These are phyloP conservation scores for Spodoptera litura DNA, from an alignment of 1,140 invertebrate species.

Conservation along the genomic window DNA sequence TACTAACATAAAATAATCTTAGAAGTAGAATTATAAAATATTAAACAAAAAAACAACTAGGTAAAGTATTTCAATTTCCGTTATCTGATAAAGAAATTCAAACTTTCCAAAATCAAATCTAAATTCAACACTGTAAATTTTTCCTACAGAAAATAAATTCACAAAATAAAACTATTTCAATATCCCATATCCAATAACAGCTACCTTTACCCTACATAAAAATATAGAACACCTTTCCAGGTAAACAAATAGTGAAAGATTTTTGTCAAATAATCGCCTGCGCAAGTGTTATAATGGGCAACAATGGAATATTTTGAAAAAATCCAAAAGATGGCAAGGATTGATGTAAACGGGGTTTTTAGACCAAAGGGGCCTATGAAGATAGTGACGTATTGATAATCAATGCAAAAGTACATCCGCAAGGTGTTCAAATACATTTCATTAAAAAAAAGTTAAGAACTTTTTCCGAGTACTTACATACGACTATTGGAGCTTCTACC, in stretches of 20 bases:
- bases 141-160: too few species aligned
- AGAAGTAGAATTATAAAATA: too few species aligned
- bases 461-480: neutral
- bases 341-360: conserved; percentile 55
- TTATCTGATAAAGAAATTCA: too few species aligned
- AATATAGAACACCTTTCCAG: conserved; percentile 70
- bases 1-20: too few species aligned
- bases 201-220: conserved; percentile 56
- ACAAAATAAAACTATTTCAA: neutral
- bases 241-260: conserved; percentile 71
- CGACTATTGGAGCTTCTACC: neutral
- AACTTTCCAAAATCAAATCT: too few species aligned
- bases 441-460: neutral
- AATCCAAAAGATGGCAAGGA: conserved; percentile 51
- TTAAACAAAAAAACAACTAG: too few species aligned
- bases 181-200: conserved; percentile 9
- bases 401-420: conserved; percentile 49
- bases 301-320: conserved; percentile 57
- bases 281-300: conserved; percentile 66
- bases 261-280: conserved; percentile 73
- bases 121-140: too few species aligned
- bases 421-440: conserved; percentile 55
- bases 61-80: too few species aligned
- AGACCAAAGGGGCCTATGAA: conserved; percentile 19
- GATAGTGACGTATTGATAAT: conserved; percentile 49